phyloP scores from a whole-genome alignment of 2,113 vertebrate species.

The Toxostoma redivivum region DNA sequence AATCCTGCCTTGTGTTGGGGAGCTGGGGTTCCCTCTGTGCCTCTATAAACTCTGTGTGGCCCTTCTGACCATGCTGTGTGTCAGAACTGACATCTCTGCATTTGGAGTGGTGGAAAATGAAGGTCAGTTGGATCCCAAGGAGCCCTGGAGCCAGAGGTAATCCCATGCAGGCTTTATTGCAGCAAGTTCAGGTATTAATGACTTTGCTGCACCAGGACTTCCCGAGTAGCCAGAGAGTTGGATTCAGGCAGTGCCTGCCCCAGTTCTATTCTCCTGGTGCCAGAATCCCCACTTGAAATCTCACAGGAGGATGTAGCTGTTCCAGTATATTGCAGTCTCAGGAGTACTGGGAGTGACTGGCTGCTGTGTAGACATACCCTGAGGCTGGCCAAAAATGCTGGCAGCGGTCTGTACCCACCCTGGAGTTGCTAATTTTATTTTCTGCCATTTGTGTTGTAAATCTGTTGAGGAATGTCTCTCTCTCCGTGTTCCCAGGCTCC shows the following conservation, averaged over 20 bases:
- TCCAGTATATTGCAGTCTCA: not conserved
- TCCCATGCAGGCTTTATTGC: not conserved
- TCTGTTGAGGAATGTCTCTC: conserved; percentile 54
- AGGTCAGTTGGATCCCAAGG: not conserved
- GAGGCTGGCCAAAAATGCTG: conserved; percentile 39
- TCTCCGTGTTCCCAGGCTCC: conserved; percentile 55
- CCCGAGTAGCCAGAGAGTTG: not conserved
- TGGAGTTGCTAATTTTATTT: conserved; percentile 59
- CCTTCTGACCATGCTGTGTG: not conserved
- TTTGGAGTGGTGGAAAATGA: not conserved
- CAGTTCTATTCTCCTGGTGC: not conserved
- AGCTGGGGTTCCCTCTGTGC: not conserved
- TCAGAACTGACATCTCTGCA: not conserved
- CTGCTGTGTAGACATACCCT: conserved; percentile 5
- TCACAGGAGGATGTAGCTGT: not conserved
- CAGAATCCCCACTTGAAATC: not conserved
- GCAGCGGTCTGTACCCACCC: conserved; percentile 33
- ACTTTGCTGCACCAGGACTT: not conserved
- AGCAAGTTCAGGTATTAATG: not conserved
- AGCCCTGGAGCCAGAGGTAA: not conserved
- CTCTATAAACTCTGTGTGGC: not conserved
- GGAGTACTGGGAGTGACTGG: conserved; percentile 23
- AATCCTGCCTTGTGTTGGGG: not conserved
- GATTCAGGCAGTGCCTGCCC: not conserved
- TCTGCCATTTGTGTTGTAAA: conserved; percentile 61